Conservation (phyloP, 1,140 invertebrate species). For the Phymorhynchus buccinoides region DNA sequence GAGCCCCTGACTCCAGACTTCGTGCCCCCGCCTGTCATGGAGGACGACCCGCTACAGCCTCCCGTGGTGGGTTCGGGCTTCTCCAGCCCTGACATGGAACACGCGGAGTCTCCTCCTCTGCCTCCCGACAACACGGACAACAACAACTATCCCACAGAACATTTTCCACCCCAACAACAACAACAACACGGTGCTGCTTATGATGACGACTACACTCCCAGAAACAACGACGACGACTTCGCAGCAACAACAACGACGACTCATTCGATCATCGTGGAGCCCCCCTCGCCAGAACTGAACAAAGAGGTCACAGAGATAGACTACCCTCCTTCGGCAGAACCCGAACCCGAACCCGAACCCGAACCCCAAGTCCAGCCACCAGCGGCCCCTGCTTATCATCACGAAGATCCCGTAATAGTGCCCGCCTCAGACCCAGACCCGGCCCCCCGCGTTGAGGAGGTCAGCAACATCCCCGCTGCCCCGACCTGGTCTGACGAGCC, state of each 20-base stretch:
- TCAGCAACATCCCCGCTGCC: too few species aligned
- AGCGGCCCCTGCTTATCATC: too few species aligned
- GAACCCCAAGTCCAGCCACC: neutral
- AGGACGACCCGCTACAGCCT: neutral
- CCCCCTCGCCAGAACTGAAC: neutral
- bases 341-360: too few species aligned
- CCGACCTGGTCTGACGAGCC: neutral
- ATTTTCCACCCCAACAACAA: neutral
- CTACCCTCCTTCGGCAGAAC: neutral
- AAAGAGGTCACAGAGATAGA: neutral
- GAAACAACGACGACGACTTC: neutral
- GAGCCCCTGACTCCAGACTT: neutral
- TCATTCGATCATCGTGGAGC: neutral
- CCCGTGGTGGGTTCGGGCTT: neutral
- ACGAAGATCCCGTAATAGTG: neutral
- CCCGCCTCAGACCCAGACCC: neutral
- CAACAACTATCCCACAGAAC: neutral
- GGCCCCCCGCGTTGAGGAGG: neutral
- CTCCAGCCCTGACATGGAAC: neutral
- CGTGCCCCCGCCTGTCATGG: neutral
- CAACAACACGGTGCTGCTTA: too few species aligned
- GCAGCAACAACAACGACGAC: too few species aligned
- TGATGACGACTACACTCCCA: neutral
- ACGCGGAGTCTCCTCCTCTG: neutral
- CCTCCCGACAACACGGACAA: neutral